A percentile compares a stretch with the other conserved stretches of the same genome.
These are phyloP conservation scores for Chloroceryle amazona DNA, from an alignment of 2,797 vertebrate species.

Conservation along the genomic window DNA sequence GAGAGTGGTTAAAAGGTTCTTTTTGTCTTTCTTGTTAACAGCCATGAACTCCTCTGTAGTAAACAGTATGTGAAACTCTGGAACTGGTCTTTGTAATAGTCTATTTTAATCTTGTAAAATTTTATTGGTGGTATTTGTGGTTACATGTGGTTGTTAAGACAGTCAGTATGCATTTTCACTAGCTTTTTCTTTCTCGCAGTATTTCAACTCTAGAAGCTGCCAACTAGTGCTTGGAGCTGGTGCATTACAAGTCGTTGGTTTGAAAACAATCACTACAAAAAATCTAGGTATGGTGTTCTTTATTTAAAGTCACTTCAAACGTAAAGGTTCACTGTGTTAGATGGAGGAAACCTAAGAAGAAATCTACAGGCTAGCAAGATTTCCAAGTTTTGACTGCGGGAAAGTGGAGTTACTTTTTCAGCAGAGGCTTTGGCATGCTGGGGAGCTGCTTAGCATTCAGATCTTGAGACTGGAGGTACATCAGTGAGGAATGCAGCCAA, in stretches of 20 bases:
- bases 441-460: not conserved
- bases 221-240: slow-evolving; percentile 97
- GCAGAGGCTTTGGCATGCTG: not conserved
- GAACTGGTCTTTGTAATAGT: not conserved
- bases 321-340: not conserved
- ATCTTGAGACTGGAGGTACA: not conserved
- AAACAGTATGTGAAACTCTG: not conserved
- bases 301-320: not conserved
- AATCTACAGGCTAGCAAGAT: not conserved
- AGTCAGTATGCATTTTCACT: not conserved
- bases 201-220: slow-evolving; percentile 98
- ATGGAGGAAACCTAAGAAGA: not conserved
- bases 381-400: not conserved
- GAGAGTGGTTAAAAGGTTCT: not conserved
- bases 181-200: slow-evolving; percentile 80
- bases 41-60: fast-evolving
- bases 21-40: not conserved
- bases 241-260: slow-evolving; percentile 95
- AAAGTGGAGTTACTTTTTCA: not conserved
- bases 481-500: not conserved
- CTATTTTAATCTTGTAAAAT: not conserved
- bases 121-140: not conserved
- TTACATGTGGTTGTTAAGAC: not conserved
- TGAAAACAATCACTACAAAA: slow-evolving; percentile 99
- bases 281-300: slow-evolving; percentile 89